A percentile compares a stretch with the other conserved stretches of the same genome.
Conservation (phyloP, 2,113 vertebrate species). For the human (Homo sapiens) region GRCh38 chrX:23983001-23983500, state of each 20-base stretch:
- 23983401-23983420: slow-evolving; percentile 10
- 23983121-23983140: background rate
- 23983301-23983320: background rate
- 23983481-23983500: slow-evolving; percentile 67
- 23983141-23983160: slow-evolving; percentile 18
- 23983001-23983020: background rate
- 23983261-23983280: background rate
- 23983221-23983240: background rate
- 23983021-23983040: slow-evolving; percentile 30
- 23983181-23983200: background rate
- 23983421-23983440: slow-evolving; percentile 21
- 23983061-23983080: background rate
- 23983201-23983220: background rate
- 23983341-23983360: slow-evolving; percentile 45
- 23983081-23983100: slow-evolving; percentile 34
- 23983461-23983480: slow-evolving; percentile 47
- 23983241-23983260: slow-evolving; percentile 12
- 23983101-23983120: slow-evolving; percentile 33
- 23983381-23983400: slow-evolving; percentile 48
- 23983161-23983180: slow-evolving; percentile 18
- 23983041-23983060: background rate
- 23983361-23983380: slow-evolving; percentile 38
- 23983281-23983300: background rate
- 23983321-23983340: background rate
- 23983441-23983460: slow-evolving; percentile 59